Evolutionary conservation across 2,888 invertebrate species (phyloP), one percentile per base, ranked within the genome.

Genomic region (Drosophila nr. medialis): DNA sequence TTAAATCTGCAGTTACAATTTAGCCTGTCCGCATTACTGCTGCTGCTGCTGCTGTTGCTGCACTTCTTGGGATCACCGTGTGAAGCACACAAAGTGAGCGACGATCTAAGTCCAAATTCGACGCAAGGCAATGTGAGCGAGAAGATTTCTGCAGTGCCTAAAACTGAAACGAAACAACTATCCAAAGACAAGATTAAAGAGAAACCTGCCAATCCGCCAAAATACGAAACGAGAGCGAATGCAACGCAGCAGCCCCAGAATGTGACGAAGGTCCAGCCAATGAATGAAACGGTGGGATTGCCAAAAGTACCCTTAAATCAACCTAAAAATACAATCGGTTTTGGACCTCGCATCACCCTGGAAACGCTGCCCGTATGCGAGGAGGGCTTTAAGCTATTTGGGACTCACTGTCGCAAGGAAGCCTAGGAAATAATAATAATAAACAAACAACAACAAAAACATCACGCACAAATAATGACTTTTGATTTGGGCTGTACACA

Each of bases 311-410:
- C 5, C 2, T 18, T 2, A 21, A 30, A 32, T 7, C 42, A 58
- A 15, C 27, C 36, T 0, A 36, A 2, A 2, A 13, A 50, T 30
- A n/a, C 34, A 13, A 10, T n/a, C 1, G 42, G 53, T 2, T 30
- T 86, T 7, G 76, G 50, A 21, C 77, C 83, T 0, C 76, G 86
- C 11, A 81, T 90, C 36, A 68, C 77, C 6, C 64, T 86, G 40
- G 86, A 87, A 0, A 54, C 90, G 3, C 11, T 72, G 18, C 69
- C 51, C 21, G 49, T 68, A 4, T 86, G 86, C 45, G 58, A 32
- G 4, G 61, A 71, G 2, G 90, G 90, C 1, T 68, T 48, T 1
- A 75, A 56, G 2, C 48, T 77, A 2, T 51, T 42, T 10, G 70
- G 59, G 1, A 56, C 32, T 18, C 80, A 77, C 54, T 86, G 86